Conservation (phyloP, 2,113 vertebrate species). For the Terrapene triunguis region DNA sequence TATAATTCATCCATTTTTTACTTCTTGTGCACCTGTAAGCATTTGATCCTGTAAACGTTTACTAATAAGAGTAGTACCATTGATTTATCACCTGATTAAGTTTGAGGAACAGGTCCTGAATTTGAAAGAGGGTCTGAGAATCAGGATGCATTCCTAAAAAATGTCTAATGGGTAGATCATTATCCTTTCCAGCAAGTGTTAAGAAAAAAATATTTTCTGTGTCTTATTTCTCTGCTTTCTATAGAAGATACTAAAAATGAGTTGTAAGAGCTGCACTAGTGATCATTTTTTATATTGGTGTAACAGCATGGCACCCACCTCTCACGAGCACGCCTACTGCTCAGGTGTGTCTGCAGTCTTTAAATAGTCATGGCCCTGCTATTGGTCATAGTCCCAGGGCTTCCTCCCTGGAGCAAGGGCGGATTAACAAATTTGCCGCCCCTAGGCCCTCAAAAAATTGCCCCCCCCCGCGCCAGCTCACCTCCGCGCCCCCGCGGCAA, state of each 20-base stretch:
- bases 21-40: not conserved
- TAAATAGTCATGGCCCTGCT: no score
- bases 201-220: not conserved
- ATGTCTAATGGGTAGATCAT: not conserved
- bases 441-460: no score
- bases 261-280: not conserved
- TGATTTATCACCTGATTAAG: not conserved
- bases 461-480: no score
- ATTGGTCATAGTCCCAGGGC: no score
- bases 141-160: not conserved
- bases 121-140: not conserved
- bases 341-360: no score
- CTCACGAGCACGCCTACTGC: no score
- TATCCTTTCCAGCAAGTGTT: not conserved
- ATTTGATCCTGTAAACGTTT: not conserved
- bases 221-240: slow-evolving; percentile 9
- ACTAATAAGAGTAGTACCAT: not conserved
- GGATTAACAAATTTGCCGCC: no score
- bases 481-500: no score
- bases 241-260: slow-evolving; percentile 50
- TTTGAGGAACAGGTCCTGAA: not conserved
- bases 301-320: no score
- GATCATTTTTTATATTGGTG: not conserved
- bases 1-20: not conserved
- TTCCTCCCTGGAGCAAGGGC: no score